Conservation (phyloP, 2,113 vertebrate species). For the Phylloscopus whistleri region DNA sequence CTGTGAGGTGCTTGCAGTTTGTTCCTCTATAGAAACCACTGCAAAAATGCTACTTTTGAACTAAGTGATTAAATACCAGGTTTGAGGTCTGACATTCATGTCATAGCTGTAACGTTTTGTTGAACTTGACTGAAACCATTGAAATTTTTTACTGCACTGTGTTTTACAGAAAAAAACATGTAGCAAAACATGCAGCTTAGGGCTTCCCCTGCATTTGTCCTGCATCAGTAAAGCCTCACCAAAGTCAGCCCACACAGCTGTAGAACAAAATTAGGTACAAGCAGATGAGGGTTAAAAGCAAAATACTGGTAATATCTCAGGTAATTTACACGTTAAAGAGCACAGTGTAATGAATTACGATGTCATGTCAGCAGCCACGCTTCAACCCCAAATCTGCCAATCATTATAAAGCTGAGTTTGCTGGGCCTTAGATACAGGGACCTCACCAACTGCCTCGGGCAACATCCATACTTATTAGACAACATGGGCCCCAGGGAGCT, state of each 20-base stretch:
- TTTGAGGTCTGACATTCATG: slow-evolving; percentile 24
- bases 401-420: slow-evolving; percentile 61
- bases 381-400: slow-evolving; percentile 52
- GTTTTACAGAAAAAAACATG: neutral
- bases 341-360: slow-evolving; percentile 19
- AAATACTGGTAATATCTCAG: neutral
- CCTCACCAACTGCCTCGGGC: slow-evolving; percentile 64
- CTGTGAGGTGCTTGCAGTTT: neutral
- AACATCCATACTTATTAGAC: slow-evolving; percentile 69
- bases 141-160: slow-evolving; percentile 1
- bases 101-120: slow-evolving; percentile 45
- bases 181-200: neutral
- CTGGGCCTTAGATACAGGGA: slow-evolving; percentile 54
- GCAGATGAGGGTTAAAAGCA: neutral
- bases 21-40: neutral
- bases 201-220: neutral
- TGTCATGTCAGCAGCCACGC: slow-evolving; percentile 51
- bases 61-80: slow-evolving; percentile 16
- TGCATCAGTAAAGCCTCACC: neutral
- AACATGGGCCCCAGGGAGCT: slow-evolving; percentile 43
- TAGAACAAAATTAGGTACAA: neutral
- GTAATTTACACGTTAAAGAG: slow-evolving; percentile 54
- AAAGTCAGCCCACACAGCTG: neutral
- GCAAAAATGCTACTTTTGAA: slow-evolving; percentile 38
- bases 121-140: neutral